A percentile compares a stretch with the other conserved stretches of the same genome.
phyloP scores from a whole-genome alignment of 2,888 invertebrate species.

The Smittia aterrima region DNA sequence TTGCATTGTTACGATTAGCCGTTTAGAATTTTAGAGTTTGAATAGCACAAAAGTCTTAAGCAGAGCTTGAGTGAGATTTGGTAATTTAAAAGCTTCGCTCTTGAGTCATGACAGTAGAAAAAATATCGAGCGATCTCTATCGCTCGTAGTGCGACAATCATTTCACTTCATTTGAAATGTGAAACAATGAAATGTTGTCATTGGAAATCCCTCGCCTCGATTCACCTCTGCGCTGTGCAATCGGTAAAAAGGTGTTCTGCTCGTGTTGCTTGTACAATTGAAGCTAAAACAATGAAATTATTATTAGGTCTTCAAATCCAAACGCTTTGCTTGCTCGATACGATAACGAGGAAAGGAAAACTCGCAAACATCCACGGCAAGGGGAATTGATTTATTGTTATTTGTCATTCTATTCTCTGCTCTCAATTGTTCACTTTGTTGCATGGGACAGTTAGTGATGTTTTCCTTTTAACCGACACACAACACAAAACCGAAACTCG shows the following conservation, averaged over 20 bases:
- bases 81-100: too few species aligned
- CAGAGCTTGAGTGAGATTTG: too few species aligned
- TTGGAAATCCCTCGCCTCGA: not conserved
- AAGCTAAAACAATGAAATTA: slow-evolving; percentile 2
- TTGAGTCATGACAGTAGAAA: too few species aligned
- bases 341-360: not conserved
- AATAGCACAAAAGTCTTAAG: too few species aligned
- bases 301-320: not conserved
- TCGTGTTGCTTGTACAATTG: not conserved
- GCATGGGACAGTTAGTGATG: not conserved
- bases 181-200: not conserved
- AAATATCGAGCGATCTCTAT: too few species aligned
- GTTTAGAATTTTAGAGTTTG: too few species aligned
- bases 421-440: slow-evolving; percentile 6
- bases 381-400: slow-evolving; percentile 26
- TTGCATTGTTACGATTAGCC: not conserved
- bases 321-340: slow-evolving; percentile 4
- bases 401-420: slow-evolving; percentile 1
- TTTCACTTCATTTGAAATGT: not conserved
- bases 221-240: too few species aligned
- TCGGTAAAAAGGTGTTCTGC: too few species aligned
- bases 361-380: not conserved
- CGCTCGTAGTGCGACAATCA: too few species aligned
- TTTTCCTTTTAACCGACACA: not conserved
- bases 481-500: not conserved